phyloP scores from a whole-genome alignment of 2,113 vertebrate genomes.

The Aegotheles bennettii region DNA sequence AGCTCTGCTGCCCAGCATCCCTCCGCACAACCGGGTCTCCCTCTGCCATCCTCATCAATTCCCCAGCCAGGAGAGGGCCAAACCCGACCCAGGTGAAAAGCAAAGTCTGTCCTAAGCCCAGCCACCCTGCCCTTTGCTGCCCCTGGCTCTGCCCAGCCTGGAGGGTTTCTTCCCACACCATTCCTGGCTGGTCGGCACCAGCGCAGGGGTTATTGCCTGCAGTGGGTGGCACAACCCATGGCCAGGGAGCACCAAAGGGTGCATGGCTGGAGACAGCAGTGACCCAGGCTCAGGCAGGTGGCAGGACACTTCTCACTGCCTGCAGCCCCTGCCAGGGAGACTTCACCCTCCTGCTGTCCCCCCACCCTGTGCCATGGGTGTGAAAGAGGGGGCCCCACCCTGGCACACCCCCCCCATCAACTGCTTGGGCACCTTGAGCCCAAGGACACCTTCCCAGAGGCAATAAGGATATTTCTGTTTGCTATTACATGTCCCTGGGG shows the following conservation, averaged over 20 bases:
- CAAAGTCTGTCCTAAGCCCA: neutral
- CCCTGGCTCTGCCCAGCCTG: neutral
- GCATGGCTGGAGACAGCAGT: fast-evolving
- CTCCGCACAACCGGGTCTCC: neutral
- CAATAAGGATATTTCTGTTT: neutral
- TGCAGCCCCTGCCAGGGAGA: neutral
- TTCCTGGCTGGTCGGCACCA: neutral
- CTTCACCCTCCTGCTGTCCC: neutral
- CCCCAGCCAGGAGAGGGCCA: neutral
- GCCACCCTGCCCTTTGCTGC: neutral
- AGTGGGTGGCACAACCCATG: neutral
- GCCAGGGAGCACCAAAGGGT: neutral
- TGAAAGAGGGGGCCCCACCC: neutral
- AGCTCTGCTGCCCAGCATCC: neutral
- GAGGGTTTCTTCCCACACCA: neutral
- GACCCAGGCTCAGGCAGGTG: neutral
- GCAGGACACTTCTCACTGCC: neutral
- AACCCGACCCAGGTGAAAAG: neutral
- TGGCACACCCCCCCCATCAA: neutral
- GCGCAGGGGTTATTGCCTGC: neutral
- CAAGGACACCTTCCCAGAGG: fast-evolving
- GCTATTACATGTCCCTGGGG: fast-evolving
- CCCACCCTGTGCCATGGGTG: neutral
- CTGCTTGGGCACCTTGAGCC: fast-evolving
- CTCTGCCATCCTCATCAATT: neutral